A percentile compares a stretch with the other conserved stretches of the same genome.
Conservation (phyloP, 2,113 vertebrate genomes). For the Stegostoma tigrinum region DNA sequence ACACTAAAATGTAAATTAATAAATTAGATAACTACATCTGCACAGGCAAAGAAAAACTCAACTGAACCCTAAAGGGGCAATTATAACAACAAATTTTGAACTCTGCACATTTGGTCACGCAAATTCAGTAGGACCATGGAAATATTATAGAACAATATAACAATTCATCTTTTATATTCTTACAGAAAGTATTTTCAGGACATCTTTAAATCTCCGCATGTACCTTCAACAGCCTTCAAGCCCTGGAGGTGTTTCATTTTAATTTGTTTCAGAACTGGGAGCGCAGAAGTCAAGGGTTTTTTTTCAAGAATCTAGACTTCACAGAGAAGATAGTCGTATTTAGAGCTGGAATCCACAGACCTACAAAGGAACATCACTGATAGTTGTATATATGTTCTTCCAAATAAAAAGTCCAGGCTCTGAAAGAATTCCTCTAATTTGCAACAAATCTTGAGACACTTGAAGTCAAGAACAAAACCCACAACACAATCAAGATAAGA, state of each 20-base stretch:
- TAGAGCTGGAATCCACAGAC: background rate
- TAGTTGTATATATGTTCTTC: background rate
- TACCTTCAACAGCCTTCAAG: slow-evolving; percentile 26
- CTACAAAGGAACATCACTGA: background rate
- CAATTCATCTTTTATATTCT: slow-evolving; percentile 35
- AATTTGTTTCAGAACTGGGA: slow-evolving; percentile 31
- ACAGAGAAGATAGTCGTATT: background rate
- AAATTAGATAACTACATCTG: slow-evolving; percentile 37
- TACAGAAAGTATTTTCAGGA: slow-evolving; percentile 18
- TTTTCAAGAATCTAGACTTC: slow-evolving; percentile 9
- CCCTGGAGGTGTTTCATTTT: background rate
- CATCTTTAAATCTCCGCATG: slow-evolving; percentile 32
- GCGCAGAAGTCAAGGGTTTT: background rate
- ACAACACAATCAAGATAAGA: background rate
- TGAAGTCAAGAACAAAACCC: background rate
- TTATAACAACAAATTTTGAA: slow-evolving; percentile 37
- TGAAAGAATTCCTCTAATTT: background rate
- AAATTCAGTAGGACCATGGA: slow-evolving; percentile 33
- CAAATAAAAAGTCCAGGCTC: background rate
- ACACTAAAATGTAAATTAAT: slow-evolving; percentile 37
- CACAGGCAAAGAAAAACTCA: slow-evolving; percentile 32
- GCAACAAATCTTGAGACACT: background rate
- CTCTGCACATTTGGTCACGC: slow-evolving; percentile 36
- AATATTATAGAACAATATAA: slow-evolving; percentile 30
- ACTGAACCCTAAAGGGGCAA: slow-evolving; percentile 35